Conservation (phyloP, 2,113 vertebrate genomes). For the Lasiurus cinereus region DNA sequence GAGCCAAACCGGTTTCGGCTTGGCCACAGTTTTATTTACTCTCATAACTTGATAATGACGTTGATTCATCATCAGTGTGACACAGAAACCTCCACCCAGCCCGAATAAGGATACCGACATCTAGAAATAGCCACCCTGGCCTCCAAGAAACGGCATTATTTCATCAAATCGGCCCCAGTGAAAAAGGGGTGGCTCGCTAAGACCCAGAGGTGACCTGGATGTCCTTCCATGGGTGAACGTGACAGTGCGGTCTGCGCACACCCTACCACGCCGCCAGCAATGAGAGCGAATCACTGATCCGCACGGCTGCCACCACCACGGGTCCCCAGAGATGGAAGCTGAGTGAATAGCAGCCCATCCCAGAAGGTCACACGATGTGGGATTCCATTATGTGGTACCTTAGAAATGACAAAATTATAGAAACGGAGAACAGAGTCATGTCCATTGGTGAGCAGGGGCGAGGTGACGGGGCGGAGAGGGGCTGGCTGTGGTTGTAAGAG, state of each 20-base stretch:
- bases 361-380: fast-evolving
- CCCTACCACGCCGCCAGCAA: fast-evolving
- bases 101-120: background rate
- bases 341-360: background rate
- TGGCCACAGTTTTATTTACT: background rate
- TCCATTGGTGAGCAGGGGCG: background rate
- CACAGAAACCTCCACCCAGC: background rate
- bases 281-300: fast-evolving
- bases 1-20: too few relatives aligned
- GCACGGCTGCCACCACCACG: background rate
- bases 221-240: fast-evolving
- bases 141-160: background rate
- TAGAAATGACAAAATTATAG: fast-evolving
- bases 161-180: fast-evolving
- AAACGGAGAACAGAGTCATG: fast-evolving
- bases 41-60: too few relatives aligned
- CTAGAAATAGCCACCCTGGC: background rate
- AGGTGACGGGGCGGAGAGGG: background rate
- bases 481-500: background rate
- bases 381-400: fast-evolving
- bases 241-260: fast-evolving
- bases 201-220: fast-evolving
- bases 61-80: background rate
- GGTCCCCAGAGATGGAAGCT: fast-evolving
- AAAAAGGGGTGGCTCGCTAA: fast-evolving